Evolutionary conservation across 2,888 invertebrate genomes (phyloP).

Genomic region (Coecobrya sp.): DNA sequence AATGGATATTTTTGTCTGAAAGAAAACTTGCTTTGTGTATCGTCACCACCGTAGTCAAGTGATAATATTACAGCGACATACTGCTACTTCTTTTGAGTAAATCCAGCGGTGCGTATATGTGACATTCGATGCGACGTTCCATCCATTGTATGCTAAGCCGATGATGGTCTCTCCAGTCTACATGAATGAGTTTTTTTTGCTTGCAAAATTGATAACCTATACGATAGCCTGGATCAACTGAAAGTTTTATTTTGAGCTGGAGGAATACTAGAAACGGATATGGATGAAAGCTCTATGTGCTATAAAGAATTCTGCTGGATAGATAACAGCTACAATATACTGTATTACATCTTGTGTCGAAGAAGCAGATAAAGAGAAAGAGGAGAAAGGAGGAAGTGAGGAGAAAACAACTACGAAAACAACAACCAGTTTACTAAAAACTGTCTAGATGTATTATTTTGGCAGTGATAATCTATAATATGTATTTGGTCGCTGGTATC

Average conservation of each 20-base stretch:
- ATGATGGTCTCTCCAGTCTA: neutral
- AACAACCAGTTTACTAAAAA: neutral
- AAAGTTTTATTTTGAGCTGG: constrained; percentile 12
- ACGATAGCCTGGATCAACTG: constrained; percentile 40
- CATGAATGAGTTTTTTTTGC: constrained; percentile 15
- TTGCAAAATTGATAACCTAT: constrained; percentile 66
- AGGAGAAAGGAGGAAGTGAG: neutral
- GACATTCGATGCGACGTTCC: neutral
- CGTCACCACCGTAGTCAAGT: neutral
- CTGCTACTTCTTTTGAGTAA: constrained; percentile 34
- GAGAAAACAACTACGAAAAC: neutral
- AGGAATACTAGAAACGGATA: constrained; percentile 59
- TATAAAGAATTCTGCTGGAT: neutral
- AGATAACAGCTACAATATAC: constrained; percentile 32
- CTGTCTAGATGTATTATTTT: neutral
- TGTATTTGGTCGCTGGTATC: neutral
- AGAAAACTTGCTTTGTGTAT: constrained; percentile 11
- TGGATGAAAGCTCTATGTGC: constrained; percentile 48
- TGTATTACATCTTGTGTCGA: constrained; percentile 9
- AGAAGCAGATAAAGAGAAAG: neutral
- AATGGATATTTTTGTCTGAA: constrained; percentile 12
- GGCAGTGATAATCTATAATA: constrained; percentile 20
- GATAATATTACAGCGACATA: neutral
- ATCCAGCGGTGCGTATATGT: constrained; percentile 57
- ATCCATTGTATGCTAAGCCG: neutral